Evolutionary conservation across 2,113 vertebrate species (phyloP).

Genomic region (Callorhinus ursinus): DNA sequence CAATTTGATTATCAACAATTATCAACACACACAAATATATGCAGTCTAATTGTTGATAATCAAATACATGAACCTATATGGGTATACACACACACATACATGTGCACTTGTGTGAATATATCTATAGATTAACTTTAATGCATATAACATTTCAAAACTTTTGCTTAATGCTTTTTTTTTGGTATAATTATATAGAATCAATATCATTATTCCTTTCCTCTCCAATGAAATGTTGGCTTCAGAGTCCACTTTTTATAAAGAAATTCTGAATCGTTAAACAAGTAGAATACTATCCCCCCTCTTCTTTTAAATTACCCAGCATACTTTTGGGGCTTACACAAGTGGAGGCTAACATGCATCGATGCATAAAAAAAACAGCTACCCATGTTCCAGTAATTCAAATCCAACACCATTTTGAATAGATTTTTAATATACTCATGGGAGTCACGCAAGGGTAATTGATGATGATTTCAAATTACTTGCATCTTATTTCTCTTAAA

Average conservation of each 20-base stretch:
- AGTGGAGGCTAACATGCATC: neutral
- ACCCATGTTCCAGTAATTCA: constrained; percentile 14
- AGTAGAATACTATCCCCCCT: neutral
- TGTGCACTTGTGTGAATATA: neutral
- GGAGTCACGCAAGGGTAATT: constrained; percentile 53
- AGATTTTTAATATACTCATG: constrained; percentile 63
- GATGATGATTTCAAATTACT: constrained; percentile 56
- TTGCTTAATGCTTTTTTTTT: neutral
- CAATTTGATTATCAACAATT: neutral
- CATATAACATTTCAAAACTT: neutral
- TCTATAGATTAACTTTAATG: neutral
- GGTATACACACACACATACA: neutral
- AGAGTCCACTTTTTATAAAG: constrained; percentile 23
- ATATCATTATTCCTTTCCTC: neutral
- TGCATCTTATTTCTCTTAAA: constrained; percentile 62
- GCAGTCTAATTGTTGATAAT: neutral
- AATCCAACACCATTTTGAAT: constrained; percentile 27
- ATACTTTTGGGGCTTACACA: constrained; percentile 42
- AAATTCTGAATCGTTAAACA: constrained; percentile 45
- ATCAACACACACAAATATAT: neutral
- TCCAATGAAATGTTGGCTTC: constrained; percentile 1
- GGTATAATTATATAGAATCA: neutral
- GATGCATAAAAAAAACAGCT: neutral
- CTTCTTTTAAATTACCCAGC: neutral
- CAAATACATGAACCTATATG: neutral